Evolutionary conservation across 2,888 invertebrate genomes (phyloP), one percentile per base, ranked within the genome.

Genomic region (Encarsia formosa): DNA sequence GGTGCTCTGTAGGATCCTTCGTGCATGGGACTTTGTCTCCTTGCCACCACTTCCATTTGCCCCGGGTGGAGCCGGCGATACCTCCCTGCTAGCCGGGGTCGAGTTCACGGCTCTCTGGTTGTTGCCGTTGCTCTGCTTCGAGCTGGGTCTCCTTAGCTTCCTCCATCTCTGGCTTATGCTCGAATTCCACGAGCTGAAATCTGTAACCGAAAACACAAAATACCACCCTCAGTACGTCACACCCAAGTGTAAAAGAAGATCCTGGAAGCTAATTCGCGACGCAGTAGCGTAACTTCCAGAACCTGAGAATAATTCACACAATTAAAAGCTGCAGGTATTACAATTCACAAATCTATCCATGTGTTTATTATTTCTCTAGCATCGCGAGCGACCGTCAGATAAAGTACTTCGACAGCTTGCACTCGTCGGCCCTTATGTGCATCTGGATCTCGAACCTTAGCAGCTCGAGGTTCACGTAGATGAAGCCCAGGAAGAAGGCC

Each of bases 81-180:
- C 68, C 56, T 73, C 72, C 18, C 73, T 66, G 58, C 71, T 70
- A 4, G 69, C 65, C 41, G 73, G 71, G 8, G 69, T 71, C 26
- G 73, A 71, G 42, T 69, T 63, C 5, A 67, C 67, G 15, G 66
- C 61, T 48, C 70, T 65, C 5, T 68, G 60, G 11, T 65, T 63
- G 62, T 57, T 35, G 62, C 54, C 73, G 49, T 79, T 75, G 44
- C 78, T 34, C 13, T 54, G 47, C 22, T 47, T 50, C 5, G 48
- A 9, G 18, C 44, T 54, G 3, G 86, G 80, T 52, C 86, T 79
- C 24, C 86, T 80, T 54, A 87, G 76, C 66, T 85, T 82, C 61
- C 86, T 78, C 87, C 87, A 87, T 76, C 85, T 79, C 71, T 87
- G 86, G 42, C 86, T 84, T 59, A 87, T 79, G 67, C 84, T 86